phyloP scores from a whole-genome alignment of 2,113 vertebrate genomes.

The Scatophagus argus region DNA sequence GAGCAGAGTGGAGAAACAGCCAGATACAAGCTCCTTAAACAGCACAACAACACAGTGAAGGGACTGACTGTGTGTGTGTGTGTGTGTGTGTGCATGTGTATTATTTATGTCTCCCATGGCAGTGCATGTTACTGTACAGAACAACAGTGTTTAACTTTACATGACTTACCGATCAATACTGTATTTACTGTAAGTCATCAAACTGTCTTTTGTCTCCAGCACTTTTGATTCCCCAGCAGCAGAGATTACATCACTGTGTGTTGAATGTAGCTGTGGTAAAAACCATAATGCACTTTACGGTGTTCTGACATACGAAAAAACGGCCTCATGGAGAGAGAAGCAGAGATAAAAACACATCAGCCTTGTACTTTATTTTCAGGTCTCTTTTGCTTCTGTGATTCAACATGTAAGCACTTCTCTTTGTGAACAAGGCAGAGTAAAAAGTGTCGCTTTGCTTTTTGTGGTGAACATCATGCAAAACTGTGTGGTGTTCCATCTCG shows the following conservation, averaged over 20 bases:
- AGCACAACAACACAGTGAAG: conserved; percentile 56
- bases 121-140: no score
- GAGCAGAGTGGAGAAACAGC: conserved; percentile 44
- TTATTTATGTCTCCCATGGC: background rate
- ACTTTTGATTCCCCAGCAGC: background rate
- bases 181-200: background rate
- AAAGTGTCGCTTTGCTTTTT: background rate
- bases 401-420: background rate
- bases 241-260: no score
- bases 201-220: no score
- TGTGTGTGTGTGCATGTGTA: conserved; percentile 13
- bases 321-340: no score
- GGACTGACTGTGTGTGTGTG: conserved; percentile 12
- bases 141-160: background rate
- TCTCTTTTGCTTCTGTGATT: background rate
- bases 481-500: background rate
- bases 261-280: no score
- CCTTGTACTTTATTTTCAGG: background rate
- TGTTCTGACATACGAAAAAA: no score
- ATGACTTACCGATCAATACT: background rate
- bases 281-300: no score
- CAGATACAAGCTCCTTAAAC: conserved; percentile 61
- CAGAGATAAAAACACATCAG: no score
- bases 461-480: background rate
- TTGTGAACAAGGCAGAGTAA: no score